phyloP scores from a whole-genome alignment of 2,797 vertebrate species.

The Coracias cyanogaster region DNA sequence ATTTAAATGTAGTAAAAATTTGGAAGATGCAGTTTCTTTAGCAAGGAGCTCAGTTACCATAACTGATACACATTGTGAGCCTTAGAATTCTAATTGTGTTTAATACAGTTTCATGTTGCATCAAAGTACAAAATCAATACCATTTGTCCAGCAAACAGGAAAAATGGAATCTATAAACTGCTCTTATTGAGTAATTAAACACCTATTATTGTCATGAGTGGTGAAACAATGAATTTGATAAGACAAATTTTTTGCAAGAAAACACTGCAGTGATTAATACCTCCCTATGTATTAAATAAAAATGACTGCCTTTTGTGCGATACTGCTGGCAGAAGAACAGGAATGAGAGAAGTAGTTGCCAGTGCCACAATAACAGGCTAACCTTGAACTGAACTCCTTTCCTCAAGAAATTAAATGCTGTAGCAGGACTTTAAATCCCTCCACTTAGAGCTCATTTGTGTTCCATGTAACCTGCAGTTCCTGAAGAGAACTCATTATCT shows the following conservation, averaged over 20 bases:
- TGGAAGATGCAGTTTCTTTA: slow-evolving; percentile 55
- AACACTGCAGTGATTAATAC: slow-evolving; percentile 93
- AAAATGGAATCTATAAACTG: slow-evolving; percentile 96
- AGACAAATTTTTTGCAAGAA: slow-evolving; percentile 89
- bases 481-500: slow-evolving; percentile 88
- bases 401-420: slow-evolving; percentile 88
- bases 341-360: slow-evolving; percentile 82
- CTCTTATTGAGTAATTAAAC: slow-evolving; percentile 99
- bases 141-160: slow-evolving; percentile 93
- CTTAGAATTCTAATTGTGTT: slow-evolving; percentile 92
- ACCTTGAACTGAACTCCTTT: slow-evolving; percentile 90
- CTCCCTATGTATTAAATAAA: slow-evolving; percentile 86
- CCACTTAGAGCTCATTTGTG: slow-evolving; percentile 89
- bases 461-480: slow-evolving; percentile 84
- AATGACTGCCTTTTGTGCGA: slow-evolving; percentile 88
- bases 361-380: slow-evolving; percentile 87
- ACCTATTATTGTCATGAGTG: slow-evolving; percentile 97
- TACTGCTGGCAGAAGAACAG: slow-evolving; percentile 81
- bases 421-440: slow-evolving; percentile 87
- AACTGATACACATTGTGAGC: slow-evolving; percentile 82
- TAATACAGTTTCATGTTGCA: slow-evolving; percentile 94
- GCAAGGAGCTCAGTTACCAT: slow-evolving; percentile 71
- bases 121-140: slow-evolving; percentile 95
- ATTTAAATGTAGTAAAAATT: slow-evolving; percentile 51
- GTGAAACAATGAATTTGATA: slow-evolving; percentile 97